Percentiles rank a stretch among this genome's conserved stretches.
Conservation (phyloP, 92 coral and sea anemone genomes). For the Chrysogorgia sp. region DNA sequence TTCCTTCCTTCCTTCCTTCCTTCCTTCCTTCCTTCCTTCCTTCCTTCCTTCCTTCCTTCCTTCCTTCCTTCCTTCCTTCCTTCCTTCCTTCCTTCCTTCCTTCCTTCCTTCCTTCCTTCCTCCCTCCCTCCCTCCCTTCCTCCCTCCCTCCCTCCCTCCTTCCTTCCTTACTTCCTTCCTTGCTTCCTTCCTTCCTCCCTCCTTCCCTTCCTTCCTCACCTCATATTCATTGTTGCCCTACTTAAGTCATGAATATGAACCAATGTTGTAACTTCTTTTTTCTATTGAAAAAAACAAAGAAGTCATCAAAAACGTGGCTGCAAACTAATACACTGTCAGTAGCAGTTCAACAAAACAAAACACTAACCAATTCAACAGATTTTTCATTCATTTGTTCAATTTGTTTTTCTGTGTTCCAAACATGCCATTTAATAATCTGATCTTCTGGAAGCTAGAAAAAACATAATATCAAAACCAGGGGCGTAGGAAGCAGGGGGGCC, state of each 20-base stretch:
- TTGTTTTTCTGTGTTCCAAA: slow-evolving; percentile 95
- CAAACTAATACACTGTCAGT: neutral
- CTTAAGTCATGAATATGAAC: slow-evolving; percentile 91
- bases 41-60: no score
- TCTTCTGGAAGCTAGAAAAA: slow-evolving; percentile 76
- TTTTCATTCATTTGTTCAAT: slow-evolving; percentile 79
- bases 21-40: no score
- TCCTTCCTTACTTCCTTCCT: no score
- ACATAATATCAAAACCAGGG: slow-evolving; percentile 10
- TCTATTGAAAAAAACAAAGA: slow-evolving; percentile 41
- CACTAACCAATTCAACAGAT: slow-evolving; percentile 71
- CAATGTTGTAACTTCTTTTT: slow-evolving; percentile 77
- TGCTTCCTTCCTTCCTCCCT: no score
- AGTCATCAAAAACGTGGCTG: neutral
- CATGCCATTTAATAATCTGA: slow-evolving; percentile 79
- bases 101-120: no score
- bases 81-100: no score
- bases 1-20: no score
- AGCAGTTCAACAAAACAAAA: neutral
- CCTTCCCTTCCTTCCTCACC: slow-evolving; percentile 46
- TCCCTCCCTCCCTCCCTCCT: no score
- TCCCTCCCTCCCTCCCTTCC: no score
- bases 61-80: no score
- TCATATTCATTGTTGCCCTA: slow-evolving; percentile 76
- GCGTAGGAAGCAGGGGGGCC: no score